A percentile compares a stretch with the other conserved stretches of the same genome.
phyloP scores from a whole-genome alignment of 2,113 vertebrate genomes.

The Cyprinodon variegatus region DNA sequence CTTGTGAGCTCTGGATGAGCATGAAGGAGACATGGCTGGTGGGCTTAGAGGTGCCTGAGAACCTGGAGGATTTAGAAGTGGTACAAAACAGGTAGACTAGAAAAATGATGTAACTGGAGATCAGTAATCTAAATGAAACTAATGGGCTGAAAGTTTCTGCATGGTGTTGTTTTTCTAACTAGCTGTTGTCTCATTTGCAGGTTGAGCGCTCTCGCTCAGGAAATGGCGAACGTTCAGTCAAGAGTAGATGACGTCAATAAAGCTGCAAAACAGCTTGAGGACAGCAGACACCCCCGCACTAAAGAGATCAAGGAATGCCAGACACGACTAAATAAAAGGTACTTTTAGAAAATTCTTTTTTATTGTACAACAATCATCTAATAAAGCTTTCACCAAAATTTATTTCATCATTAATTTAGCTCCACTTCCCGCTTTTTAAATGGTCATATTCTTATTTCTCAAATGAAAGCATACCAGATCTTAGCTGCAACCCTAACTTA shows the following conservation, averaged over 20 bases:
- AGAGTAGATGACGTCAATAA: slow-evolving; percentile 87
- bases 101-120: neutral
- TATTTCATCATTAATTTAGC: too few species aligned
- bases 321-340: slow-evolving; percentile 89
- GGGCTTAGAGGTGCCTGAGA: slow-evolving; percentile 87
- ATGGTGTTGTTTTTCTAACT: neutral
- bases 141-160: neutral
- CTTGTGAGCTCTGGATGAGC: slow-evolving; percentile 95
- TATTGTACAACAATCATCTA: too few species aligned
- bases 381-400: too few species aligned
- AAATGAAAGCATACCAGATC: too few species aligned
- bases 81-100: slow-evolving; percentile 89
- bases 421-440: too few species aligned
- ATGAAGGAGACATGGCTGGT: slow-evolving; percentile 95
- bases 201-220: slow-evolving; percentile 89
- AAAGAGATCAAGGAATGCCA: slow-evolving; percentile 87
- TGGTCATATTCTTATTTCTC: too few species aligned
- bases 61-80: slow-evolving; percentile 93
- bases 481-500: too few species aligned
- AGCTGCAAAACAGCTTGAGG: slow-evolving; percentile 86
- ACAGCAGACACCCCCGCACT: slow-evolving; percentile 88
- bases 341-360: neutral
- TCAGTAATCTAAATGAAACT: neutral
- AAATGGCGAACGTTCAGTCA: slow-evolving; percentile 86
- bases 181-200: slow-evolving; percentile 67